phyloP scores from a whole-genome alignment of 1,140 invertebrate genomes.

The Theocolax elegans region DNA sequence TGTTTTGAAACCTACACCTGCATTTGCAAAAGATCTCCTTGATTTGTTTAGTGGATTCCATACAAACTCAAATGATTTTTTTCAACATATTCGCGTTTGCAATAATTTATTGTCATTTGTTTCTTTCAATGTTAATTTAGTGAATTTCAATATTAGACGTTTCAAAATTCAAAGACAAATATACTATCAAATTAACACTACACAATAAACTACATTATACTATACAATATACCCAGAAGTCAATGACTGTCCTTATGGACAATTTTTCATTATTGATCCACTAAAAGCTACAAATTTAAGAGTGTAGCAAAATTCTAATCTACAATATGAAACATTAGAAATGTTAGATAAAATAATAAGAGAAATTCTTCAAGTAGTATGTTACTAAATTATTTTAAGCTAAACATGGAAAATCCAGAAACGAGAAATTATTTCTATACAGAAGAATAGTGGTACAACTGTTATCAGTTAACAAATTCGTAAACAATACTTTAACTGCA shows the following conservation, averaged over 20 bases:
- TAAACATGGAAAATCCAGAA: slow-evolving; percentile 26
- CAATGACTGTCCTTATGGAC: no score
- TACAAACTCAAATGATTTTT: slow-evolving; percentile 4
- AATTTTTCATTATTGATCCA: no score
- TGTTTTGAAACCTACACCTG: background rate
- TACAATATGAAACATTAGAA: no score
- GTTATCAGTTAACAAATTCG: slow-evolving; percentile 4
- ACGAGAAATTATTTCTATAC: slow-evolving; percentile 22
- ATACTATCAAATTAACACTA: no score
- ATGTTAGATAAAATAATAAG: no score
- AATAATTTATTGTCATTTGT: slow-evolving; percentile 19
- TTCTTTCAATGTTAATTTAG: slow-evolving; percentile 24
- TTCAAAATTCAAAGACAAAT: no score
- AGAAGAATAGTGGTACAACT: background rate
- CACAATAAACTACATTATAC: no score
- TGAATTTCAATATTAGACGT: no score
- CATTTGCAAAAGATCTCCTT: background rate
- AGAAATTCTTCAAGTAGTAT: no score
- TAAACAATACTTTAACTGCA: slow-evolving; percentile 21
- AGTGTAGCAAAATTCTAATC: no score
- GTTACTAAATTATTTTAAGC: slow-evolving; percentile 34
- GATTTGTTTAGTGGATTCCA: slow-evolving; percentile 9
- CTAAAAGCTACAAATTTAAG: no score
- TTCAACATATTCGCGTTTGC: slow-evolving; percentile 6
- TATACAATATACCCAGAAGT: no score